Conservation (phyloP, 2,888 invertebrate species). For the Seladonia tumulorum region DNA sequence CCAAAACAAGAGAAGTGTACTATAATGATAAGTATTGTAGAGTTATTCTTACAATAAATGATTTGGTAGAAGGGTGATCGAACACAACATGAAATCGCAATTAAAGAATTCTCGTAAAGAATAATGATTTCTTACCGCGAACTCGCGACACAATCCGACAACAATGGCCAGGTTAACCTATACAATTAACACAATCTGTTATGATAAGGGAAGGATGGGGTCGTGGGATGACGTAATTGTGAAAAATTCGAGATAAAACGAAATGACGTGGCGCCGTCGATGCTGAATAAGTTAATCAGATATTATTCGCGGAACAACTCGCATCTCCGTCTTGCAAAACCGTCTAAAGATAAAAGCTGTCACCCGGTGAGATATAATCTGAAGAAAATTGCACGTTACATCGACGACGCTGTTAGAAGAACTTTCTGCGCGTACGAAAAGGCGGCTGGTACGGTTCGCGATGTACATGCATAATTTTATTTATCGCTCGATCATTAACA, state of each 20-base stretch:
- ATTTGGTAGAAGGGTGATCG: not conserved
- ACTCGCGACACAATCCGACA: constrained; percentile 57
- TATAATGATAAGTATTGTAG: not conserved
- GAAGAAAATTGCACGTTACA: not conserved
- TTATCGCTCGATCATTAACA: constrained; percentile 32
- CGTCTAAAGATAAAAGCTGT: not conserved
- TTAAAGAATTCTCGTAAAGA: not conserved
- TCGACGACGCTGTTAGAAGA: not conserved
- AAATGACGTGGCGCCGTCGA: not conserved
- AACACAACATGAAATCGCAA: not conserved
- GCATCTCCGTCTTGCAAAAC: not conserved
- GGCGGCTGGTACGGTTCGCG: not conserved
- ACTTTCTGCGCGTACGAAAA: not conserved
- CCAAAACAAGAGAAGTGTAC: not conserved
- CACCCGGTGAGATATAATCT: not conserved
- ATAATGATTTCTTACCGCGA: not conserved
- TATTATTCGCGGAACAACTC: not conserved
- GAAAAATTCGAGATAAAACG: constrained; percentile 47
- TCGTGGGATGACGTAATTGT: constrained; percentile 43
- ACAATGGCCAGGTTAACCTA: constrained; percentile 57
- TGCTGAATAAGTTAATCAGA: not conserved
- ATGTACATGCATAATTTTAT: constrained; percentile 26
- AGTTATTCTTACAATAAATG: not conserved
- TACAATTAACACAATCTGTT: constrained; percentile 30
- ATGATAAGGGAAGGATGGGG: constrained; percentile 45